These are phyloP conservation scores for Drosophila tsacasi DNA, from an alignment of 1,140 invertebrate species.

Conservation along the genomic window DNA sequence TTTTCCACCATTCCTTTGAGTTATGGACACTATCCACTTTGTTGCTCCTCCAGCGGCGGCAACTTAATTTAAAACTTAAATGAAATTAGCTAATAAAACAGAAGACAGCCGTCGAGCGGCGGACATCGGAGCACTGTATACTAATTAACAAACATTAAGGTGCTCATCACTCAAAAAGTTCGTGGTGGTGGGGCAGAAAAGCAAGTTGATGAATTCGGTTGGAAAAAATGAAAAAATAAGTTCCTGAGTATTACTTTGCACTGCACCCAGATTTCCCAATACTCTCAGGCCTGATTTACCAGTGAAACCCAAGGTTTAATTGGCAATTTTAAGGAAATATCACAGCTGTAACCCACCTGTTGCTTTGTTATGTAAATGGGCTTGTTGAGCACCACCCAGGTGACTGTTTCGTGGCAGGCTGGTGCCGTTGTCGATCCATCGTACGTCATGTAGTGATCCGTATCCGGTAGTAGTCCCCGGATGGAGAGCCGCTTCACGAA, in stretches of 20 bases:
- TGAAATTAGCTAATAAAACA: slow-evolving; percentile 73
- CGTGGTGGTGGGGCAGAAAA: neutral
- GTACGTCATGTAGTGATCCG: slow-evolving; percentile 98
- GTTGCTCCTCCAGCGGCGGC: slow-evolving; percentile 34
- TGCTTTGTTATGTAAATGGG: slow-evolving; percentile 98
- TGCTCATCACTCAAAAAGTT: slow-evolving; percentile 55
- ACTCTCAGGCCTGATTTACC: neutral
- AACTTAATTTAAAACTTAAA: slow-evolving; percentile 74
- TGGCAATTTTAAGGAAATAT: neutral
- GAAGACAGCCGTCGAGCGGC: slow-evolving; percentile 31
- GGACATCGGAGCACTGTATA: slow-evolving; percentile 36
- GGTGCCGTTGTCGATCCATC: slow-evolving; percentile 98
- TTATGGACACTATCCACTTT: slow-evolving; percentile 60
- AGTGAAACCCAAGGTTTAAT: no score
- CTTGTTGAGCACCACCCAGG: slow-evolving; percentile 98
- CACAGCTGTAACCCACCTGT: slow-evolving; percentile 88
- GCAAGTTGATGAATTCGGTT: slow-evolving; percentile 23
- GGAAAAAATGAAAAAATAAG: slow-evolving; percentile 11
- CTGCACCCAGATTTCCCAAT: neutral
- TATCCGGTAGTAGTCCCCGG: slow-evolving; percentile 94
- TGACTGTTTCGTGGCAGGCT: slow-evolving; percentile 96
- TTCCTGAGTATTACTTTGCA: neutral
- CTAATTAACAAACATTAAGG: slow-evolving; percentile 67
- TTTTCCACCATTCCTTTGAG: slow-evolving; percentile 54
- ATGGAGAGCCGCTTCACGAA: slow-evolving; percentile 93